Base-by-base conservation (phyloP, 2,888 invertebrate species). In the Troides oblongomaculatus region DNA sequence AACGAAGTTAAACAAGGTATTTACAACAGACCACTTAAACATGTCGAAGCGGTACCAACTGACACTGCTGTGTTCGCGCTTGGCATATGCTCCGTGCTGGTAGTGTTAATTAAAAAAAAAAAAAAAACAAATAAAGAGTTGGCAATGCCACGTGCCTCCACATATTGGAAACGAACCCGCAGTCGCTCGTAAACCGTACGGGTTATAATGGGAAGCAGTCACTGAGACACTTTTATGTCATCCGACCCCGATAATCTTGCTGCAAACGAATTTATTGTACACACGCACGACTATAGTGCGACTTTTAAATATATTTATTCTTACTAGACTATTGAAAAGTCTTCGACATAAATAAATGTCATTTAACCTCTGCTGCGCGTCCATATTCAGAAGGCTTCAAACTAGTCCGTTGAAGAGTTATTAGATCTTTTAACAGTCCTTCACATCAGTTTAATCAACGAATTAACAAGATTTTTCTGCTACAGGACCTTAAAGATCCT, bases 191-290 rank as follows among this genome's bases (percentile, higher is more conserved):
- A 78, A 78, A 77, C 70, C 73, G 76, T 76, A 72, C 77, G 79
- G 77, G 74, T 77, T 77, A 78, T 78, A 79, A 79, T 79, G 79
- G 79, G 75, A 75, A 76, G 75, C 73, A 75, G 73, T 75, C 71
- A 68, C 72, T 74, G 74, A 71, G 79, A 80, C 86, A 87, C 84
- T 88, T 88, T 85, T 87, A 86, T 84, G 87, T 84, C 86, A 87
- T 87, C 88, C 78, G 74, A 74, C 75, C 72, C 68, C 74, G 74
- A 75, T 74, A 74, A 75, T 71, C 75, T 77, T 74, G 75, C 67
- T 67, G 67, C 67, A 72, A 76, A 75, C 77, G 77, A 78, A 69
- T 78, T 79, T 78, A 70, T 58, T 69, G 63, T 71, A 61, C 71
- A 53, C 65, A 61, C 74, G 71, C 72, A 50, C 2, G 60, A 64